Base-by-base conservation (phyloP, 2,888 invertebrate genomes). In the Beris chalybata region DNA sequence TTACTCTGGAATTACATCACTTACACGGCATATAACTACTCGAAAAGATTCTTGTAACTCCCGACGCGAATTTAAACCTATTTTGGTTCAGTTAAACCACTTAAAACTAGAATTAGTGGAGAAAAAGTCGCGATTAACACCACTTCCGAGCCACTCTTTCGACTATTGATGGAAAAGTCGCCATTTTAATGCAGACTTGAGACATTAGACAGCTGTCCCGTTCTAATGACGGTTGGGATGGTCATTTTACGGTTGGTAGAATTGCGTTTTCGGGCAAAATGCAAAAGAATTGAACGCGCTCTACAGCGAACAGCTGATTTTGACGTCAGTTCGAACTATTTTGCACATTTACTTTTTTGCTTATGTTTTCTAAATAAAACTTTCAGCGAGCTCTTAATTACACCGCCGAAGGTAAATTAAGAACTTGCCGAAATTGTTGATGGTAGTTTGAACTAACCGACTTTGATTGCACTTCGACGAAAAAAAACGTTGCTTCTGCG, bases 141-240 rank as follows among this genome's bases (percentile, higher is more conserved):
- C 59, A 65, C 65, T 55, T 50, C 32, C 5, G 38, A 61, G 38
- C 48, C 56, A 65, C 30, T 56, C 44, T 54, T 50, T 56, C 65
- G 54, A 53, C 56, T 52, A 50, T 68, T 55, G 56, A 65, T 61
- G 63, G 68, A 58, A 65, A 68, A 68, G 65, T 61, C 65, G 68
- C 68, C 68, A 68, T 68, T 68, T 68, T 68, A 61, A 38, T 52
- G 50, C 52, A 38, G 52, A 38, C 52, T 15, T 50, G 50, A 47
- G 61, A 59, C 45, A 31, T 38, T 32, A 64, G 65, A 55, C 47
- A 53, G 29, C 59, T 59, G 47, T 64, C 55, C 38, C 59, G 4
- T 48, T 68, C 66, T 68, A 66, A 66, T 65, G 66, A 68, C 63
- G 61, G 65, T 65, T 68, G 53, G 29, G 11, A 44, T 22, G 22